These are phyloP conservation scores for Camponotus pennsylvanicus DNA, from an alignment of 1,140 invertebrate genomes.

Conservation along the genomic window DNA sequence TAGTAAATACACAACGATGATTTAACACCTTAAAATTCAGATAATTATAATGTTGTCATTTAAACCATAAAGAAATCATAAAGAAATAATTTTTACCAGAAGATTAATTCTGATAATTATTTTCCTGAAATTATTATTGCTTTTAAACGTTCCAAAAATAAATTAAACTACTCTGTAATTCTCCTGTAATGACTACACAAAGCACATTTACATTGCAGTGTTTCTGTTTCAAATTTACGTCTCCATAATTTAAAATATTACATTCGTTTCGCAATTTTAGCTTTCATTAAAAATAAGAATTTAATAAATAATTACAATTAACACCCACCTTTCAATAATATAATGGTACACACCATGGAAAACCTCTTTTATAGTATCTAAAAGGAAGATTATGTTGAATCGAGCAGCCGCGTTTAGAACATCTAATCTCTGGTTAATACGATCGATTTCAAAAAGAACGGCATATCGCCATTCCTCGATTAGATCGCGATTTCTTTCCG, in stretches of 20 bases:
- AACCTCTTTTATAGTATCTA: conserved; percentile 80
- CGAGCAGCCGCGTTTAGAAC: conserved; percentile 81
- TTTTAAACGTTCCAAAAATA: not conserved
- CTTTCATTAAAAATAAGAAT: not conserved
- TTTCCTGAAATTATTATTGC: not conserved
- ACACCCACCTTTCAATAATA: conserved; percentile 82
- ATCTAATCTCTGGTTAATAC: conserved; percentile 84
- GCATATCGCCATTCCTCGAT: conserved; percentile 86
- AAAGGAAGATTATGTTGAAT: conserved; percentile 84
- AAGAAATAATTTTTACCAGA: not conserved
- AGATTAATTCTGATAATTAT: not conserved
- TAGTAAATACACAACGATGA: not conserved
- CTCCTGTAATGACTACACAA: not conserved
- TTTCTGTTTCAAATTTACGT: not conserved
- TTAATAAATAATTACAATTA: not conserved
- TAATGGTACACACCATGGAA: conserved; percentile 84
- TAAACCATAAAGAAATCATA: not conserved
- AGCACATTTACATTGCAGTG: not conserved
- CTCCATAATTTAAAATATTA: not conserved
- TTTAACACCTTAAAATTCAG: not conserved
- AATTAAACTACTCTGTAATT: not conserved
- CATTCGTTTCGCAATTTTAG: not conserved
- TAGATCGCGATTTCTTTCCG: conserved; percentile 36
- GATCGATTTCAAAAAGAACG: conserved; percentile 86
- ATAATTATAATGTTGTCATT: not conserved